phyloP scores from a whole-genome alignment of 2,888 invertebrate species.

The Parelbella ahira region DNA sequence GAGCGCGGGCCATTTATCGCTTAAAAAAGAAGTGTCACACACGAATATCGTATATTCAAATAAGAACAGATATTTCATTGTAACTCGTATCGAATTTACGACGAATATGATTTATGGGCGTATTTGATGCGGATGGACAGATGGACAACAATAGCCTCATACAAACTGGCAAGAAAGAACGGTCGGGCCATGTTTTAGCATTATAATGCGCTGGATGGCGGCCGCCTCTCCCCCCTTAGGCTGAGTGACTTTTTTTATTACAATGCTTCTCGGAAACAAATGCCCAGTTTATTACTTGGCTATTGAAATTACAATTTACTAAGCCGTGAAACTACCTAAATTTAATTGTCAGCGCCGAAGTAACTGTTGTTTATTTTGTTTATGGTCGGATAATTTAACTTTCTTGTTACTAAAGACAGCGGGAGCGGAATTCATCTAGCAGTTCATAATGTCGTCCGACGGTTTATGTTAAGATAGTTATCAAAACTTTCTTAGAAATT shows the following conservation, averaged over 20 bases:
- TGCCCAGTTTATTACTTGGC: slow-evolving; percentile 27
- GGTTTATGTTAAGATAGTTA: no score
- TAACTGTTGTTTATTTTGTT: slow-evolving; percentile 10
- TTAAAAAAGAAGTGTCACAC: slow-evolving; percentile 41
- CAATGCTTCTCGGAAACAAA: slow-evolving; percentile 58
- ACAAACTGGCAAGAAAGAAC: slow-evolving; percentile 55
- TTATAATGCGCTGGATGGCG: slow-evolving; percentile 61
- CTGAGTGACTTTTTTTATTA: slow-evolving; percentile 62
- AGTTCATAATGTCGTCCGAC: no score
- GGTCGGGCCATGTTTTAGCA: slow-evolving; percentile 62
- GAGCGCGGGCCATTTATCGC: slow-evolving; percentile 21
- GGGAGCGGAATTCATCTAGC: no score
- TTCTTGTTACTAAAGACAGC: neutral
- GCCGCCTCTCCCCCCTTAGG: slow-evolving; percentile 41
- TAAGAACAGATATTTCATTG: slow-evolving; percentile 73
- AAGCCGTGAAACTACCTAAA: slow-evolving; percentile 5
- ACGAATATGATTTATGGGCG: slow-evolving; percentile 75
- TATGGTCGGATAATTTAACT: neutral
- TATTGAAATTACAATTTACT: slow-evolving; percentile 17
- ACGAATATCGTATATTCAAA: slow-evolving; percentile 53
- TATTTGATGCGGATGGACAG: slow-evolving; percentile 75
- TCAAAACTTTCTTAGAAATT: no score
- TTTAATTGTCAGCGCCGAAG: neutral
- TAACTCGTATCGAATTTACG: slow-evolving; percentile 75
- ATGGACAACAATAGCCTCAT: slow-evolving; percentile 68